Percentiles rank a stretch among this genome's conserved stretches.
Evolutionary conservation across 2,797 vertebrate genomes (phyloP).

Genomic region (Ficedula albicollis): DNA sequence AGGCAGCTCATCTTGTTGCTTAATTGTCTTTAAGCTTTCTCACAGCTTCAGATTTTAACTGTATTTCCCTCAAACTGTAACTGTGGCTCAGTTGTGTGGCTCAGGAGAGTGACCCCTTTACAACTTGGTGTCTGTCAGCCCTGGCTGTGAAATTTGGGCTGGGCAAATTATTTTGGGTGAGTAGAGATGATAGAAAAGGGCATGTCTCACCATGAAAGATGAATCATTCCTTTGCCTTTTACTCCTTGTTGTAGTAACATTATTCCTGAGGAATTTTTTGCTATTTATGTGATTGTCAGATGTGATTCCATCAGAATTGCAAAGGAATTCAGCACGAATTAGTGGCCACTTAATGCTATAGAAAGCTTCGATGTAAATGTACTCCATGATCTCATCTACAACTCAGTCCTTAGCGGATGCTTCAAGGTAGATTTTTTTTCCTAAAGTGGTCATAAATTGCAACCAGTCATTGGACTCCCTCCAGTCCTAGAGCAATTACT

Average conservation of each 20-base stretch:
- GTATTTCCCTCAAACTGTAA: neutral
- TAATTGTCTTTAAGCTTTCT: slow-evolving; percentile 55
- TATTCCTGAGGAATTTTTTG: slow-evolving; percentile 57
- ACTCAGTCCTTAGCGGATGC: slow-evolving; percentile 64
- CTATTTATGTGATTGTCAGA: slow-evolving; percentile 67
- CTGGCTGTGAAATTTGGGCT: slow-evolving; percentile 56
- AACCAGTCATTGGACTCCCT: slow-evolving; percentile 72
- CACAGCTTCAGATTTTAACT: slow-evolving; percentile 30
- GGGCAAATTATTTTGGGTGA: slow-evolving; percentile 67
- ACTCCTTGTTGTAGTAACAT: slow-evolving; percentile 51
- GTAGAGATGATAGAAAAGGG: slow-evolving; percentile 69
- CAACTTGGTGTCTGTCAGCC: slow-evolving; percentile 23
- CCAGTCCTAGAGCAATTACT: slow-evolving; percentile 73
- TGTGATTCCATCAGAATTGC: slow-evolving; percentile 56
- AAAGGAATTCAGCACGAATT: slow-evolving; percentile 60
- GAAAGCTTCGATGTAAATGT: slow-evolving; percentile 52
- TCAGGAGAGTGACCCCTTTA: slow-evolving; percentile 18
- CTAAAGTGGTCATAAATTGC: slow-evolving; percentile 75
- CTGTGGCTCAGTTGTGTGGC: neutral
- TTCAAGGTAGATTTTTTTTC: slow-evolving; percentile 61
- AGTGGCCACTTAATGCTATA: slow-evolving; percentile 54
- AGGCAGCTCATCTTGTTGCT: slow-evolving; percentile 18
- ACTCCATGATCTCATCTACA: slow-evolving; percentile 73
- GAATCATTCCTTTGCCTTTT: slow-evolving; percentile 53
- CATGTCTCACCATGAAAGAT: slow-evolving; percentile 58